Base-by-base conservation (phyloP, 1,140 invertebrate genomes). In the Caenorhabditis brenneri region DNA sequence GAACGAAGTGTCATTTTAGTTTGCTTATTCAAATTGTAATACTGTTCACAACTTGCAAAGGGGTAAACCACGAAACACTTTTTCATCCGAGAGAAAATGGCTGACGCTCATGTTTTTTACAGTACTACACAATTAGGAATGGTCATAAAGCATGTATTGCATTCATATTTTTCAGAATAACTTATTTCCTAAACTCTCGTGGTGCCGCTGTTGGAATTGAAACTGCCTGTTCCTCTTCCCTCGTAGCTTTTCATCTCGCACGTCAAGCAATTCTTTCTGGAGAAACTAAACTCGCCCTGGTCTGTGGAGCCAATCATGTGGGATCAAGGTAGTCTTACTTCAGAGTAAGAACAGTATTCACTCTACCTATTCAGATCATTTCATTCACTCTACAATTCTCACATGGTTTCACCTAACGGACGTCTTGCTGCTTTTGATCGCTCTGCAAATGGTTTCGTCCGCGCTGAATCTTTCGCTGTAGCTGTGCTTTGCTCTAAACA, bases 151-250 rank as follows among this genome's bases (percentile, higher is more conserved):
- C n/a, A n/a, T n/a, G n/a, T n/a, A n/a, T n/a, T n/a, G n/a, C n/a
- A n/a, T n/a, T n/a, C n/a, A 22, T 6, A 22, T 55, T n/a, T 7
- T 60, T 81, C 33, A 81, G 88, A 42, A 48, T 88, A n/a, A 87
- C 74, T 22, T 86, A 89, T 65, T 88, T 88, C 42, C 88, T 89
- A 15, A 86, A 87, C 31, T 81, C 80, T 48, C 84, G 60, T 7
- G 94, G 96, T 15, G 96, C 96, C 1, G 96, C 95, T 91, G 96
- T 94, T 91, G 94, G 95, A 10, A 91, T 97, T 7, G 96, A 98
- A 91, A 97, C 96, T 6, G 96, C 96, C 0, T 99, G 97, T 91
- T 97, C 96, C 0, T 97, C 96, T 85, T 95, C 95, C 69, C 91
- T 97, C 88, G 94, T 95, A 88, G 96, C 95, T 2, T 91, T 98